Evolutionary conservation across 2,797 vertebrate genomes (phyloP).

Genomic region (Agapornis canus): DNA sequence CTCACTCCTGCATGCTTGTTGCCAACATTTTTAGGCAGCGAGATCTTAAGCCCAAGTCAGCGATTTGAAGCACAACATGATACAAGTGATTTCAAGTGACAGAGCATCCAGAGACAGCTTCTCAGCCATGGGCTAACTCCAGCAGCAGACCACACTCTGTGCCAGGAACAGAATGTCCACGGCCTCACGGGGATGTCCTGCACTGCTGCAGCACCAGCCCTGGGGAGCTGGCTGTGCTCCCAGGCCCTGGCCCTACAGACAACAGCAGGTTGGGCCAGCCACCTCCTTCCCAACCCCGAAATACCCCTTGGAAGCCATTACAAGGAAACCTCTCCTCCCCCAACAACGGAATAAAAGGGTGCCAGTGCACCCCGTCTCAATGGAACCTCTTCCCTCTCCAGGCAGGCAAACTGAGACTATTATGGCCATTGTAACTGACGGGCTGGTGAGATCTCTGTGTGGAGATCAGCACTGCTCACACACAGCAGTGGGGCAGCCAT

Average conservation of each 20-base stretch:
- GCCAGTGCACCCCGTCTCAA: rapidly evolving
- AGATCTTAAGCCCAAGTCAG: neutral
- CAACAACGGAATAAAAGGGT: rapidly evolving
- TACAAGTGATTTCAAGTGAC: neutral
- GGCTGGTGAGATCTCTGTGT: rapidly evolving
- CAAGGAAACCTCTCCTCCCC: neutral
- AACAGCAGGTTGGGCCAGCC: rapidly evolving
- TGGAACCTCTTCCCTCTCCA: neutral
- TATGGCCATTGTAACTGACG: rapidly evolving
- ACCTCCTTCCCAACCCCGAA: neutral
- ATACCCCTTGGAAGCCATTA: neutral
- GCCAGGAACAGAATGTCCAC: constrained; percentile 1
- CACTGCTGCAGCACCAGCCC: neutral
- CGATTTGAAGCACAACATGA: neutral
- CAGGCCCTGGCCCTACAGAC: rapidly evolving
- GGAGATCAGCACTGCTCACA: neutral
- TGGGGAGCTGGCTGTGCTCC: rapidly evolving
- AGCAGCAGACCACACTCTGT: neutral
- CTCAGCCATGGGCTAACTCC: neutral
- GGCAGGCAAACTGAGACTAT: neutral
- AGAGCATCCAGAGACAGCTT: neutral
- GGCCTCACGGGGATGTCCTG: neutral
- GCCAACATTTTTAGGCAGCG: neutral
- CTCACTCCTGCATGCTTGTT: rapidly evolving
- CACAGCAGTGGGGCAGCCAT: neutral